A percentile compares a stretch with the other conserved stretches of the same genome.
phyloP scores from a whole-genome alignment of 2,113 vertebrate genomes.

The Bubo bubo region DNA sequence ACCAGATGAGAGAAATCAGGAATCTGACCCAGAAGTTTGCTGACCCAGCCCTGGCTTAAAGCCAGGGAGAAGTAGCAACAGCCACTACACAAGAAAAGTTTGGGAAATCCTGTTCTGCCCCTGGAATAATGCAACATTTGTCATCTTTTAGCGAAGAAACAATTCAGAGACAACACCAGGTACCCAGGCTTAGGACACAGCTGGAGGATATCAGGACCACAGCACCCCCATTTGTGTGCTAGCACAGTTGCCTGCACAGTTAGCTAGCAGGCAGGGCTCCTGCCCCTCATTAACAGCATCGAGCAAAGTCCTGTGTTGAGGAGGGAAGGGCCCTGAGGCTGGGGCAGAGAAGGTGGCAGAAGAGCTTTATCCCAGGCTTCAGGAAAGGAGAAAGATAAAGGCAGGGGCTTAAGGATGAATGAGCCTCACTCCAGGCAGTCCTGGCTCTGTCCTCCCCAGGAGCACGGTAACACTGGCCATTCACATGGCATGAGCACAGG shows the following conservation, averaged over 20 bases:
- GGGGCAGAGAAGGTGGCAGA: neutral
- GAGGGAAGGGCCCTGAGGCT: neutral
- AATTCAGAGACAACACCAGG: neutral
- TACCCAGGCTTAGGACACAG: neutral
- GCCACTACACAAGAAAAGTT: neutral
- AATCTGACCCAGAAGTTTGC: neutral
- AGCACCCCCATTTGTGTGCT: neutral
- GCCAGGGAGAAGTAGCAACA: neutral
- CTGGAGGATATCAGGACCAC: neutral
- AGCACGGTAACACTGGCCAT: neutral
- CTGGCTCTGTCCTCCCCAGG: neutral
- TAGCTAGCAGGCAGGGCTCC: neutral
- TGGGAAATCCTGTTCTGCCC: neutral
- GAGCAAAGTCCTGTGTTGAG: rapidly evolving
- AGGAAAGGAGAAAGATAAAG: neutral
- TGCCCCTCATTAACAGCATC: neutral
- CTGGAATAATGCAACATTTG: neutral
- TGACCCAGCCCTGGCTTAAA: neutral
- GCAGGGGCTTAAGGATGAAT: neutral
- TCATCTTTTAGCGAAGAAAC: neutral
- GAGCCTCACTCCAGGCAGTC: neutral
- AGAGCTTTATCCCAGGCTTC: neutral
- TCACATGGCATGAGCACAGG: neutral
- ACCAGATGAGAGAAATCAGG: neutral
- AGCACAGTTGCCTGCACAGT: neutral